Evolutionary conservation across 2,888 invertebrate genomes (phyloP).

Genomic region (Acleris literana): DNA sequence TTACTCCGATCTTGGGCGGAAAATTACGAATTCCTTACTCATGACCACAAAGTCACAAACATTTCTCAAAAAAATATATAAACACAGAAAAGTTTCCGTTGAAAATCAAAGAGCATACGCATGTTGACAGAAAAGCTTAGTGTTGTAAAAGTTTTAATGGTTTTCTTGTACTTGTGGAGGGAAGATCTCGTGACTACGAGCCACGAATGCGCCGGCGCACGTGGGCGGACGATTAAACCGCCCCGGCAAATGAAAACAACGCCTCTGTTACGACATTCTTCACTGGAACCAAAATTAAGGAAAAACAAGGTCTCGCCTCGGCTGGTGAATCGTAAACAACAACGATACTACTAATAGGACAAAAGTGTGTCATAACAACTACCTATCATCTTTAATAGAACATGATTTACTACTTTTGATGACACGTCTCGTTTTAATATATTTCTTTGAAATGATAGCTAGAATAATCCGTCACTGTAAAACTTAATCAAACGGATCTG

Average conservation of each 20-base stretch:
- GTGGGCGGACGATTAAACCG: slow-evolving; percentile 42
- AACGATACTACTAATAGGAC: slow-evolving; percentile 29
- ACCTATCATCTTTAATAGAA: slow-evolving; percentile 25
- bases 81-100: background rate
- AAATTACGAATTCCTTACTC: slow-evolving; percentile 52
- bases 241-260: slow-evolving; percentile 42
- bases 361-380: slow-evolving; percentile 32
- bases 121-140: slow-evolving; percentile 14
- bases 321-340: slow-evolving; percentile 30
- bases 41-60: background rate
- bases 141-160: slow-evolving; percentile 18
- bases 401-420: slow-evolving; percentile 25
- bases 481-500: background rate
- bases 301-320: slow-evolving; percentile 33
- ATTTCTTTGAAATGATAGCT: slow-evolving; percentile 18
- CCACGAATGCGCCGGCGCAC: slow-evolving; percentile 31
- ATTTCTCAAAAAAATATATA: slow-evolving; percentile 3
- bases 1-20: slow-evolving; percentile 68
- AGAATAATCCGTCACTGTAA: slow-evolving; percentile 14
- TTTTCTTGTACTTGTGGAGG: slow-evolving; percentile 32
- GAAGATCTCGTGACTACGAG: slow-evolving; percentile 34
- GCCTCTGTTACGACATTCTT: slow-evolving; percentile 41
- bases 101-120: slow-evolving; percentile 1
- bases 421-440: slow-evolving; percentile 23
- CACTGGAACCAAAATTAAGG: slow-evolving; percentile 38